Conservation (phyloP, 1,140 invertebrate species). For the Leptinotarsa undecemlineata region DNA sequence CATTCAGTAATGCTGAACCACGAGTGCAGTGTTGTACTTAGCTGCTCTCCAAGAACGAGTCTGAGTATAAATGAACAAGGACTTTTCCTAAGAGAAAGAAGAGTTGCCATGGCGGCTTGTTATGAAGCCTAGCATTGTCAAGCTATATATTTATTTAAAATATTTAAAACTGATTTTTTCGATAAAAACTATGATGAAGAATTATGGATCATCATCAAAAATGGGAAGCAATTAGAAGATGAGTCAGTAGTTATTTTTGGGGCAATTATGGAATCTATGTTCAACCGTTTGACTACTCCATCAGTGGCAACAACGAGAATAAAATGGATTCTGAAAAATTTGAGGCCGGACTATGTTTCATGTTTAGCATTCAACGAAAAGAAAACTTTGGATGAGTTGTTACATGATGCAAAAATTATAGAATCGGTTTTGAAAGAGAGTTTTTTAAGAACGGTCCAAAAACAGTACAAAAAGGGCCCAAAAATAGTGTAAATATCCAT, state of each 20-base stretch:
- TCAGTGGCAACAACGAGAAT: not conserved
- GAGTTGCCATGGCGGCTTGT: too few species aligned
- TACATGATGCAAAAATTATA: too few species aligned
- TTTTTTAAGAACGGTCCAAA: too few species aligned
- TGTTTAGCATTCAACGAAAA: not conserved
- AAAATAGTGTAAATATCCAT: too few species aligned
- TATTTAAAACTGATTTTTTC: slow-evolving; percentile 42
- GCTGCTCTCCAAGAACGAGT: too few species aligned
- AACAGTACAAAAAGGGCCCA: too few species aligned
- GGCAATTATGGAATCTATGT: slow-evolving; percentile 41
- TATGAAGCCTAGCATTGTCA: too few species aligned
- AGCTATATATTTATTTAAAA: not conserved
- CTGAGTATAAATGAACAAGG: too few species aligned
- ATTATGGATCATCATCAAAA: slow-evolving; percentile 42
- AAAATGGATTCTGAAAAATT: not conserved
- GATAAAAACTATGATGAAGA: slow-evolving; percentile 44
- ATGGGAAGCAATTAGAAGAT: slow-evolving; percentile 42
- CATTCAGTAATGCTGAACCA: too few species aligned
- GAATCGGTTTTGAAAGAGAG: too few species aligned
- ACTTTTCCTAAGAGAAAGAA: too few species aligned
- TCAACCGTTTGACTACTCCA: slow-evolving; percentile 10
- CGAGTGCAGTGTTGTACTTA: too few species aligned
- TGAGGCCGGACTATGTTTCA: not conserved
- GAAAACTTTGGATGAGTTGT: not conserved
- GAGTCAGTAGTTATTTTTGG: slow-evolving; percentile 47